Percentiles rank a stretch among this genome's conserved stretches.
phyloP scores from a whole-genome alignment of 2,888 invertebrate species.

The Hirudinaria manillensis region DNA sequence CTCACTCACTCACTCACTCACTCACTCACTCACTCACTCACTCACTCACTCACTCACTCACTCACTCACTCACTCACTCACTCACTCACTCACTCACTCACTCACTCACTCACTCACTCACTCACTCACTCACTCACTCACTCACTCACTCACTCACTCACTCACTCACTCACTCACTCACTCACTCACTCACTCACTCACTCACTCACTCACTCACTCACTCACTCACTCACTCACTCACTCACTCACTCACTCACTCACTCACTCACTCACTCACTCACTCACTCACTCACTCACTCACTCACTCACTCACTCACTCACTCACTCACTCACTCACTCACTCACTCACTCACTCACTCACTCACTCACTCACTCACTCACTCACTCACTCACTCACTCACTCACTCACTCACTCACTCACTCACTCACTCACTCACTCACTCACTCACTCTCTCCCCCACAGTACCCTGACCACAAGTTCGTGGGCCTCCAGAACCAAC shows the following conservation, averaged over 20 bases:
- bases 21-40: background rate
- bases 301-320: background rate
- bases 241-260: no score
- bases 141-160: no score
- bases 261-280: no score
- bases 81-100: conserved; percentile 10
- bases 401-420: conserved; percentile 7
- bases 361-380: conserved; percentile 7
- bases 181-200: no score
- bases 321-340: background rate
- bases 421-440: background rate
- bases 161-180: no score
- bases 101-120: conserved; percentile 21
- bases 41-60: conserved; percentile 22
- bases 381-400: conserved; percentile 7
- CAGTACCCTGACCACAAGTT: conserved; percentile 29
- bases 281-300: background rate
- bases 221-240: no score
- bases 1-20: background rate
- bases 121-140: no score
- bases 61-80: conserved; percentile 18
- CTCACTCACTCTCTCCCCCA: background rate
- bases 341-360: conserved; percentile 4
- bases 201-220: no score
- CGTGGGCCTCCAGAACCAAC: conserved; percentile 63